These are phyloP conservation scores for Sebastes miniatus DNA, from an alignment of 2,797 vertebrate genomes.

Conservation along the genomic window DNA sequence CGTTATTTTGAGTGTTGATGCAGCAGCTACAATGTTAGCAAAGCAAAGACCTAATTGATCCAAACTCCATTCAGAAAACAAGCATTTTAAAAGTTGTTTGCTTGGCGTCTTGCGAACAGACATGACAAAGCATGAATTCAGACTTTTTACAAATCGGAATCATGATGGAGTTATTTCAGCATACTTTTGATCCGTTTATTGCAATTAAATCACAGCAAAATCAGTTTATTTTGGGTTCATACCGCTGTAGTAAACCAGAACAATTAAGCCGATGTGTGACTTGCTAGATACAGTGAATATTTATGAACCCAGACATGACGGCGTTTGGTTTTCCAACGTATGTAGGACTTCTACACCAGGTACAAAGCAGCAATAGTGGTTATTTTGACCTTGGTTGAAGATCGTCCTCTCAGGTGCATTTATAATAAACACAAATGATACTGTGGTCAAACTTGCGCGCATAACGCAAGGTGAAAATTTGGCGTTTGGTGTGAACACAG, in stretches of 20 bases:
- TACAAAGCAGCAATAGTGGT: too few relatives aligned
- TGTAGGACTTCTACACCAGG: too few relatives aligned
- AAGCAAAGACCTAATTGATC: neutral
- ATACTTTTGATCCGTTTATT: accelerated
- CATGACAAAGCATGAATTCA: neutral
- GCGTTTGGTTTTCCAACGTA: too few relatives aligned
- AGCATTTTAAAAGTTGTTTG: neutral
- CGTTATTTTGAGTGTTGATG: neutral
- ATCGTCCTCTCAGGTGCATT: too few relatives aligned
- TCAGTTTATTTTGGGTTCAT: neutral
- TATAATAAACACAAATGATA: too few relatives aligned
- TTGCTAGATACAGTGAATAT: neutral
- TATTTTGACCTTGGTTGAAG: too few relatives aligned
- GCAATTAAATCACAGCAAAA: neutral
- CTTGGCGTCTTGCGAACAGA: neutral
- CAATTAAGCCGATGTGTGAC: neutral
- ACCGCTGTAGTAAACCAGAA: accelerated
- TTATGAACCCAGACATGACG: neutral
- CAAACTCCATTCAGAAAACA: neutral
- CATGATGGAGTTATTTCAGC: accelerated
- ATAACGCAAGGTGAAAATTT: accelerated
- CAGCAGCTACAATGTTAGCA: neutral
- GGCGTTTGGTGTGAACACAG: too few relatives aligned
- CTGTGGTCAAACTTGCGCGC: too few relatives aligned
- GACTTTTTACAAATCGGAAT: neutral